Percentiles rank a stretch among this genome's conserved stretches.
phyloP scores from a whole-genome alignment of 2,113 vertebrate species.

The Casuarius casuarius region DNA sequence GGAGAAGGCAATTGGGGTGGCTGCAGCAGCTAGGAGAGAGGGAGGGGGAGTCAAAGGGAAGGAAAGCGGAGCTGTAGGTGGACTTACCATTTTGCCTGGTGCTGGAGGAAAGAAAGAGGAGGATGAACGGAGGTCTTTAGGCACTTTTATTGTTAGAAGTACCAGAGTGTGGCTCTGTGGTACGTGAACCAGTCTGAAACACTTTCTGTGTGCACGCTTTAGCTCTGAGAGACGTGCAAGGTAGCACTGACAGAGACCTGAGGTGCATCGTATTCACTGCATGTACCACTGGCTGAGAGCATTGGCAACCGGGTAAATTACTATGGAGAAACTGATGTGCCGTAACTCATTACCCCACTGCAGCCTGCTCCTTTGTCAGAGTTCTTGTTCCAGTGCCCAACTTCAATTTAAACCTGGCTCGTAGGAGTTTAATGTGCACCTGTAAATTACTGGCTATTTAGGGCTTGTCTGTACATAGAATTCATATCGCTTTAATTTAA shows the following conservation, averaged over 20 bases:
- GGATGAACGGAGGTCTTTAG: neutral
- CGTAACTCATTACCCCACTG: neutral
- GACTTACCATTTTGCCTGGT: neutral
- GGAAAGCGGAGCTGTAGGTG: accelerated
- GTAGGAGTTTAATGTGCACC: neutral
- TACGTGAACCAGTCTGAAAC: neutral
- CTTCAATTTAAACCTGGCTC: neutral
- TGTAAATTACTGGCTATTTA: neutral
- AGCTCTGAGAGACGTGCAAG: neutral
- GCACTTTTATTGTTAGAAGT: accelerated
- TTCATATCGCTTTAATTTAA: neutral
- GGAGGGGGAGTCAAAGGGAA: neutral
- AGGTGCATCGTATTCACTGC: accelerated
- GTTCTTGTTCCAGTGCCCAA: neutral
- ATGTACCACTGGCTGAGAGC: neutral
- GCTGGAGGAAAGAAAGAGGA: neutral
- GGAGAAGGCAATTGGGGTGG: slow-evolving; percentile 19
- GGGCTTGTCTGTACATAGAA: neutral
- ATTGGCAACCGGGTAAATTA: neutral
- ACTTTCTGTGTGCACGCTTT: neutral
- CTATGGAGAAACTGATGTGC: accelerated
- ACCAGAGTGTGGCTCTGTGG: accelerated
- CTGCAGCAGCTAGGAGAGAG: neutral
- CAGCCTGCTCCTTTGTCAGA: neutral
- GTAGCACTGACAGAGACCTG: neutral